Evolutionary conservation across 1,140 invertebrate species (phyloP).

Genomic region (Rhyacophila brunnea): DNA sequence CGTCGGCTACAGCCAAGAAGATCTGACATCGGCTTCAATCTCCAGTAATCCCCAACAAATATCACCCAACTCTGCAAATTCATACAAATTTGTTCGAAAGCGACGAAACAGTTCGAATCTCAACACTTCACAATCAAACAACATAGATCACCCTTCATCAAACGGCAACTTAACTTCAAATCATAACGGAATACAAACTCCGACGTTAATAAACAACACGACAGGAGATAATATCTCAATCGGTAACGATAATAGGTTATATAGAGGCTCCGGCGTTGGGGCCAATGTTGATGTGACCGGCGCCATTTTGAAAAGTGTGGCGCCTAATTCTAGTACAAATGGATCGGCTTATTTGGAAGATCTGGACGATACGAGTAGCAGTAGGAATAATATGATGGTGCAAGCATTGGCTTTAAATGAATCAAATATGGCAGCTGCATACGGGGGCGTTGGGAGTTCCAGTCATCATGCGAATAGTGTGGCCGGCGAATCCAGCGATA

Average conservation of each 20-base stretch:
- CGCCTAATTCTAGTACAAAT: not conserved
- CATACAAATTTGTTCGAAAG: constrained; percentile 32
- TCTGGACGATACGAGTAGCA: constrained; percentile 9
- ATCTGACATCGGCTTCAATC: constrained; percentile 20
- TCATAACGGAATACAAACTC: too few relatives aligned
- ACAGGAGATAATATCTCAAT: too few relatives aligned
- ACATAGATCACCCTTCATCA: constrained; percentile 20
- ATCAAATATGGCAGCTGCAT: constrained; percentile 28
- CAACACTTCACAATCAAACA: constrained; percentile 12
- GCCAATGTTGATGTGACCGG: constrained; percentile 8
- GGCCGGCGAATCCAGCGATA: constrained; percentile 30
- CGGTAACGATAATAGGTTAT: constrained; percentile 1
- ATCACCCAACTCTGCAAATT: constrained; percentile 25
- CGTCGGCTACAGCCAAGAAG: constrained; percentile 31
- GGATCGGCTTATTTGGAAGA: constrained; percentile 16
- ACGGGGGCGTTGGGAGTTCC: constrained; percentile 11
- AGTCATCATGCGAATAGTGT: constrained; percentile 27
- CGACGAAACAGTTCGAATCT: constrained; percentile 30
- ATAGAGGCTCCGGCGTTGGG: constrained; percentile 24
- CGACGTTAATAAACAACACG: not conserved
- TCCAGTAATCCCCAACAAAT: constrained; percentile 13
- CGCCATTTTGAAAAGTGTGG: not conserved
- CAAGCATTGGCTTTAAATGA: constrained; percentile 32
- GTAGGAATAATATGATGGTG: constrained; percentile 6
- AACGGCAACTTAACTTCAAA: constrained; percentile 14